Percentiles rank a stretch among this genome's conserved stretches.
phyloP scores from a whole-genome alignment of 2,888 invertebrate genomes.

The Monochamus alternatus region DNA sequence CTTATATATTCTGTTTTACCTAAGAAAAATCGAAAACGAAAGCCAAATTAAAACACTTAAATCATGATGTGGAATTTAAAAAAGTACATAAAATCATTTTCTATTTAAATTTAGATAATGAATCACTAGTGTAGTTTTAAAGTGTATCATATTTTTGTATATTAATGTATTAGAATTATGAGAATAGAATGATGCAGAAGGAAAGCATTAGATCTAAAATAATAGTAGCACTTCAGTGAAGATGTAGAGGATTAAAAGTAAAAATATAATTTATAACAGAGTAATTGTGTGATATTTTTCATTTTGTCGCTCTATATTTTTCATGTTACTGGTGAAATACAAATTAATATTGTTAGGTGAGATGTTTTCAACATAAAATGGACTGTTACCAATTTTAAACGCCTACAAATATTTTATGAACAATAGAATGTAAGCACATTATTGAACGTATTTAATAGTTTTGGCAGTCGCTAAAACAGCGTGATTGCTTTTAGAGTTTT shows the following conservation, averaged over 20 bases:
- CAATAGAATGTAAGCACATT: neutral
- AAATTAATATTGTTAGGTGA: neutral
- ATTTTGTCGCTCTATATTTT: neutral
- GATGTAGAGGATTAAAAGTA: too few species aligned
- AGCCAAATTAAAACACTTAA: conserved; percentile 1
- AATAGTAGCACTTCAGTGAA: too few species aligned
- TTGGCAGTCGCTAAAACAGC: neutral
- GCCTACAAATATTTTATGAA: neutral
- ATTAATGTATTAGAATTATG: too few species aligned
- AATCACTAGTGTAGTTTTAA: too few species aligned
- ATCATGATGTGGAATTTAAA: neutral
- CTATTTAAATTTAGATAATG: too few species aligned
- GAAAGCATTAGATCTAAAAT: too few species aligned
- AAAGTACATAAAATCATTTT: neutral
- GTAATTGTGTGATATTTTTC: neutral
- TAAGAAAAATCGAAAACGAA: conserved; percentile 48
- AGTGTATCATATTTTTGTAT: too few species aligned
- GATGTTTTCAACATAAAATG: neutral
- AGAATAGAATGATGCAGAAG: too few species aligned
- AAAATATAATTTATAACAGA: too few species aligned
- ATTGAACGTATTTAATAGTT: neutral
- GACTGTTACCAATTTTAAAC: neutral
- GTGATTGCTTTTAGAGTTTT: neutral
- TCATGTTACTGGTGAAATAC: neutral
- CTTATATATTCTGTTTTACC: conserved; percentile 70